Evolutionary conservation across 2,797 vertebrate genomes (phyloP), one percentile per base, ranked within the genome.

Genomic region (Thaleichthys pacificus): DNA sequence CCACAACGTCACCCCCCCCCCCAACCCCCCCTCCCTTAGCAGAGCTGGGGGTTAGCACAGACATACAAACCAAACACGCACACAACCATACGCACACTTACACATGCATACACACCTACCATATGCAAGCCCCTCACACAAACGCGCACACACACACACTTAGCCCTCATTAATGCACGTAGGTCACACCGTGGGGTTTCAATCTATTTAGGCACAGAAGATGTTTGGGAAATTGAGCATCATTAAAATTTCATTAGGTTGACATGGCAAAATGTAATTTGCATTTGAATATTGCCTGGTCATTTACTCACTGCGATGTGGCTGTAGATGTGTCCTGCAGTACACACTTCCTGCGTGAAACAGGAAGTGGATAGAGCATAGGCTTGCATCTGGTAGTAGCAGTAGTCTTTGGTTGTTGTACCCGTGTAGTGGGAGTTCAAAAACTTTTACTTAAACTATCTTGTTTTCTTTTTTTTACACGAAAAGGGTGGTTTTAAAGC

Each of bases 191-290:
- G 69, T 76, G 67, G 60, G 49, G 32, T 61, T 76, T 8, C 8
- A 17, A 28, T 63, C 67, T 75, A 8, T 77, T 84, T 78, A 75
- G 65, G 77, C 70, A 66, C 69, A 70, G 54, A 64, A n/a, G 9
- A 14, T 70, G 65, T 75, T 85, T 81, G 64, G 58, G 71, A 78
- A 85, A 84, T 75, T 24, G 68, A 80, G 72, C 80, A 73, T 85
- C 84, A 85, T 91, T 89, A 85, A 85, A 78, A 72, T 78, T 63
- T 83, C 66, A 90, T 87, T 86, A 81, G 77, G 49, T 74, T 78
- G 68, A 77, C 80, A 82, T 6, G 15, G 76, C 56, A 61, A 75
- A 68, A 84, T 86, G 86, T 87, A 67, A 80, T 86, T 86, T 82
- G 70, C 75, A 69, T 76, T 75, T 77, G 75, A 78, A 80, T 81